Evolutionary conservation across 2,888 invertebrate species (phyloP).

Genomic region (Chaetogeoica ovagalla): DNA sequence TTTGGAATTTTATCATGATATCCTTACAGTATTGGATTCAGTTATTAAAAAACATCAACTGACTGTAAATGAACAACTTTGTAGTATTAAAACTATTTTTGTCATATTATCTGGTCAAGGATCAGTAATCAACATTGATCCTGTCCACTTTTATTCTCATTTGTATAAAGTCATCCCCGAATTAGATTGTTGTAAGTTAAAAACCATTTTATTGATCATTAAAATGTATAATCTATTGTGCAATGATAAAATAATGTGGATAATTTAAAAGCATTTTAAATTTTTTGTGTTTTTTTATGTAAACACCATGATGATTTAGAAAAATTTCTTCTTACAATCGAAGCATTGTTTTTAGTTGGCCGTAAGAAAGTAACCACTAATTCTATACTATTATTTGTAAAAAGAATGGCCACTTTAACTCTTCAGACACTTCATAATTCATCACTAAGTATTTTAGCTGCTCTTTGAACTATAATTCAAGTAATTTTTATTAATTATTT

Average conservation of each 20-base stretch:
- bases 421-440: conserved; percentile 71
- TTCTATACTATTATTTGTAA: conserved; percentile 79
- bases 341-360: conserved; percentile 71
- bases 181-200: conserved; percentile 68
- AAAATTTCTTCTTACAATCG: conserved; percentile 72
- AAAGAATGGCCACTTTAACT: conserved; percentile 73
- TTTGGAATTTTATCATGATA: conserved; percentile 92
- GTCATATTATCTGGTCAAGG: conserved; percentile 88
- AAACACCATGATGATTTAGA: conserved; percentile 66
- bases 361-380: conserved; percentile 77
- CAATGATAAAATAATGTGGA: neutral
- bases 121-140: conserved; percentile 86
- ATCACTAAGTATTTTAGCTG: conserved; percentile 69
- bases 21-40: conserved; percentile 77
- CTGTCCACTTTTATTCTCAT: conserved; percentile 81
- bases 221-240: neutral
- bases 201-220: neutral
- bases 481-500: conserved; percentile 59
- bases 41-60: conserved; percentile 68
- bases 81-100: conserved; percentile 88
- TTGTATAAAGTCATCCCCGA: conserved; percentile 73
- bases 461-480: conserved; percentile 71
- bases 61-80: conserved; percentile 71
- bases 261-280: conserved; percentile 17
- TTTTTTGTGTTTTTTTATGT: conserved; percentile 57